These are phyloP conservation scores for Heliconius ismenius DNA, from an alignment of 2,888 invertebrate genomes.

Conservation along the genomic window DNA sequence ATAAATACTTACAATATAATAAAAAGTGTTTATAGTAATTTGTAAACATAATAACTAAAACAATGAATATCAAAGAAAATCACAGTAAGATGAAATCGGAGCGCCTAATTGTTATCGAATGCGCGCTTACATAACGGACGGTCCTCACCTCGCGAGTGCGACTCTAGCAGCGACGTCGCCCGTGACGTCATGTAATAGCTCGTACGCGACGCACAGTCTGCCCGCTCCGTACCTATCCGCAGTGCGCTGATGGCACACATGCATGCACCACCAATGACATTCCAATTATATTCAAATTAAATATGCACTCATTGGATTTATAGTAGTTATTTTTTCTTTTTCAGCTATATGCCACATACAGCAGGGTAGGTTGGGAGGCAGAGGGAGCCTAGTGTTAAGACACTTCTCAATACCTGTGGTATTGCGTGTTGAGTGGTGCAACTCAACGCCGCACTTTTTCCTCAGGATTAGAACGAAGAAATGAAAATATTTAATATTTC, in stretches of 20 bases:
- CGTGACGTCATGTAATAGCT: slow-evolving; percentile 71
- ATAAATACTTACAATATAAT: not conserved
- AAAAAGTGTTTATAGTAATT: not conserved
- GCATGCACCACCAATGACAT: slow-evolving; percentile 37
- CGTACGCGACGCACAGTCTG: slow-evolving; percentile 71
- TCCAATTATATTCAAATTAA: slow-evolving; percentile 32
- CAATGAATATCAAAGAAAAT: slow-evolving; percentile 43
- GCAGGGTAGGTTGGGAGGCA: no score
- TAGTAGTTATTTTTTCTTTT: not conserved
- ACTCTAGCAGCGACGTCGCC: slow-evolving; percentile 53
- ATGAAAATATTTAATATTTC: no score
- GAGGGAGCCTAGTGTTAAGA: no score
- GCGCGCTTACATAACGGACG: slow-evolving; percentile 58
- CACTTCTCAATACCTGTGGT: no score
- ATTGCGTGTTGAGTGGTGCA: no score
- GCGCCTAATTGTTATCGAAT: slow-evolving; percentile 57
- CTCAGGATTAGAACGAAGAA: no score
- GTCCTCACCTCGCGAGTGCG: slow-evolving; percentile 48
- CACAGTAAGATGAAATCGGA: slow-evolving; percentile 42
- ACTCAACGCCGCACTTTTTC: no score
- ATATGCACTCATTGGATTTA: not conserved
- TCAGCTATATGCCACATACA: not conserved
- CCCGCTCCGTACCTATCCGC: slow-evolving; percentile 44
- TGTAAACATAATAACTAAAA: not conserved
- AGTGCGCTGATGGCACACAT: slow-evolving; percentile 30